Conservation (phyloP, 2,113 vertebrate genomes). For the Steatornis caripensis region DNA sequence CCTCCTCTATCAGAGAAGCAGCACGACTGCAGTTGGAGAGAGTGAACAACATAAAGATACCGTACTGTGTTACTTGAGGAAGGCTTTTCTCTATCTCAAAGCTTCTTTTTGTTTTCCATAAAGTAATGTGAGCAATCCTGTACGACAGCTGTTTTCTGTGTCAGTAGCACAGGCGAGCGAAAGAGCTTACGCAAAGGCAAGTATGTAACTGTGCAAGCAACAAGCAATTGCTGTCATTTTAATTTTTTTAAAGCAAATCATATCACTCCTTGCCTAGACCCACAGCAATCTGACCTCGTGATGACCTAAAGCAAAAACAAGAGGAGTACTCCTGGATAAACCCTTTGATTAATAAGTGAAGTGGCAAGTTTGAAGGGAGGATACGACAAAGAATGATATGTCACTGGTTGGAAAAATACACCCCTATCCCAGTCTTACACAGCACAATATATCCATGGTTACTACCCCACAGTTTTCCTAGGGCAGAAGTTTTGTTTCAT, state of each 20-base stretch:
- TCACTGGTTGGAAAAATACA: background rate
- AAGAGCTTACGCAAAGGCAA: fast-evolving
- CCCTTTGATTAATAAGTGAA: background rate
- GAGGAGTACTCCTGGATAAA: background rate
- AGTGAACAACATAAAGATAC: background rate
- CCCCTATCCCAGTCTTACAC: background rate
- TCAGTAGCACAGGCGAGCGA: background rate
- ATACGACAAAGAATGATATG: background rate
- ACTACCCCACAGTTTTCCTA: background rate
- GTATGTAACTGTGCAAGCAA: background rate
- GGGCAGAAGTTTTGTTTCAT: background rate
- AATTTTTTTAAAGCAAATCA: background rate
- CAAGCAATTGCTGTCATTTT: background rate
- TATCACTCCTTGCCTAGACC: background rate
- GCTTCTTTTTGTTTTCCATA: background rate
- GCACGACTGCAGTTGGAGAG: background rate
- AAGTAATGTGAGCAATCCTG: background rate
- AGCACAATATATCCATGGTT: background rate
- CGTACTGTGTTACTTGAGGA: background rate
- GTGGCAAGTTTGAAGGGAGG: background rate
- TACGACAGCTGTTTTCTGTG: background rate
- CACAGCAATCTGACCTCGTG: background rate
- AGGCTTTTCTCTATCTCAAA: background rate
- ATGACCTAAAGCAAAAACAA: background rate
- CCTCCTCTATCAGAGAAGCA: background rate